phyloP scores from a whole-genome alignment of 2,797 vertebrate genomes.

The Ceyx erithaca region DNA sequence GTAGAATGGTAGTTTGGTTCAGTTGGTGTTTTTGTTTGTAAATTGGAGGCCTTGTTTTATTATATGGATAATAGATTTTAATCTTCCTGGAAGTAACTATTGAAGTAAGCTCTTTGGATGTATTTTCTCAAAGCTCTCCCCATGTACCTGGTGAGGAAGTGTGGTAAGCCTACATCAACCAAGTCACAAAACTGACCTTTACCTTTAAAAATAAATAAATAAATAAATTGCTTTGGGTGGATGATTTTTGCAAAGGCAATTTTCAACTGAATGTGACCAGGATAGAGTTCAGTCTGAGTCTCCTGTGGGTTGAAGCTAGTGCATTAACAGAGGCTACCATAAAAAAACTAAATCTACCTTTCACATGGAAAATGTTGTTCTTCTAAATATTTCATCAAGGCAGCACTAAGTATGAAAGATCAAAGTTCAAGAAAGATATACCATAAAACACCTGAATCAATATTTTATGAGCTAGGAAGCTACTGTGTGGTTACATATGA shows the following conservation, averaged over 20 bases:
- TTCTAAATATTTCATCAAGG: slow-evolving; percentile 56
- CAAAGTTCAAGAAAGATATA: slow-evolving; percentile 23
- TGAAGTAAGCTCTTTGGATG: not conserved
- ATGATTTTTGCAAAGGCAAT: not conserved
- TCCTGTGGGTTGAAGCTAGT: not conserved
- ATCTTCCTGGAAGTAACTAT: not conserved
- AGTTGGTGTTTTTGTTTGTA: not conserved
- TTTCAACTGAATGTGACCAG: not conserved
- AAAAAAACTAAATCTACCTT: slow-evolving; percentile 48
- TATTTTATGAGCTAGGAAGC: slow-evolving; percentile 14
- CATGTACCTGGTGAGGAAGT: not conserved
- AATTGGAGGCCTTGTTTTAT: not conserved
- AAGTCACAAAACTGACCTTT: not conserved
- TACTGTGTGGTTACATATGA: not conserved
- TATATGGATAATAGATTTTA: not conserved
- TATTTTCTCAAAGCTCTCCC: not conserved
- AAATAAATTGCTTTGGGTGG: not conserved
- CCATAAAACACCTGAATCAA: not conserved
- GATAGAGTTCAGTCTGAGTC: not conserved
- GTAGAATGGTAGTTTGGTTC: not conserved
- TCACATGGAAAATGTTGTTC: not conserved
- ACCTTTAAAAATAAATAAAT: not conserved
- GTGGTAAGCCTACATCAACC: not conserved
- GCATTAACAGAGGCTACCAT: not conserved
- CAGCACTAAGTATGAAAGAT: slow-evolving; percentile 37